A percentile compares a stretch with the other conserved stretches of the same genome.
Evolutionary conservation across 2,888 invertebrate species (phyloP).

Genomic region (Ptilodon capucinus): DNA sequence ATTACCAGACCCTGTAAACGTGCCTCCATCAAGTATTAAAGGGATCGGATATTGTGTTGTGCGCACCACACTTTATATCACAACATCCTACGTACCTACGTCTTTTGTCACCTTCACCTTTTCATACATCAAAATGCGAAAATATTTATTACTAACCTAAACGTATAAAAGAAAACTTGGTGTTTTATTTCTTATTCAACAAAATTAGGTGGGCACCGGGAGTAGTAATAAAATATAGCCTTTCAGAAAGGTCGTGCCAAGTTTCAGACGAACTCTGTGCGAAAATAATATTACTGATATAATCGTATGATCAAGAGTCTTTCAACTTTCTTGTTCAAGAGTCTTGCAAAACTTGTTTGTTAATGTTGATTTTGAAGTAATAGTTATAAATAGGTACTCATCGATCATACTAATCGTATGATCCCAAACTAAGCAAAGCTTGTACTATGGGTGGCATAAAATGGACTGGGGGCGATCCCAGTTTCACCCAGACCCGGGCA

Average conservation of each 20-base stretch:
- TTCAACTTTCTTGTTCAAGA: background rate
- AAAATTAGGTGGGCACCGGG: no score
- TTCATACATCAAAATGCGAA: background rate
- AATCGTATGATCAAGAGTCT: background rate
- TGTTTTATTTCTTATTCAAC: background rate
- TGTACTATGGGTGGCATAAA: no score
- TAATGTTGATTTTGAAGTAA: no score
- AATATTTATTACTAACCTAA: background rate
- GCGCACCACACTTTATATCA: background rate
- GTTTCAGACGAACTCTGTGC: background rate
- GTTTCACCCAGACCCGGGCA: no score
- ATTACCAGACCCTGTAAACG: background rate
- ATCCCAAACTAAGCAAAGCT: no score
- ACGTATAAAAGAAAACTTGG: background rate
- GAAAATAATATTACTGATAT: background rate
- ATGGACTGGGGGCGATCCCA: no score
- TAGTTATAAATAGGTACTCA: no score
- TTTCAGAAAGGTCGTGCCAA: background rate
- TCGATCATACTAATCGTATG: no score
- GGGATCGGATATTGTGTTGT: background rate
- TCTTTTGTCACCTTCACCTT: background rate
- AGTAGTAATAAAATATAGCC: no score
- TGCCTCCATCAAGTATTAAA: background rate
- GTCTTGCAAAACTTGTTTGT: no score
- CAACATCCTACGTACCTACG: background rate